Evolutionary conservation across 2,113 vertebrate genomes (phyloP).

Genomic region (Eleginops maclovinus): DNA sequence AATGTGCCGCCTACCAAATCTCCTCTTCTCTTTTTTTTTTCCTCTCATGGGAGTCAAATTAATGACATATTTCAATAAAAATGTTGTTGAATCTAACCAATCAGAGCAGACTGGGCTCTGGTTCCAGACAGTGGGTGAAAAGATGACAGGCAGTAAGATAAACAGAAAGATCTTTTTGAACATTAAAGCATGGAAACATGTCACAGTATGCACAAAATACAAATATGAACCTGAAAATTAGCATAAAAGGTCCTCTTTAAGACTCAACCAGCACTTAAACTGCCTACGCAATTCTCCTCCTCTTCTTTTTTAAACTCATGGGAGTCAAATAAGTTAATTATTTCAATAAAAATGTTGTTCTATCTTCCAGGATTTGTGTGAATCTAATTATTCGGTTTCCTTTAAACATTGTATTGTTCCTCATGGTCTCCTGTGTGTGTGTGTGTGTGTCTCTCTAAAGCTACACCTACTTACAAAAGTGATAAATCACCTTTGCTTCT

Average conservation of each 20-base stretch:
- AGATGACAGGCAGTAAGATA: too few species aligned
- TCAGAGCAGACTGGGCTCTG: too few species aligned
- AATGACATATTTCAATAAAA: slow-evolving; percentile 38
- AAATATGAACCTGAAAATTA: too few species aligned
- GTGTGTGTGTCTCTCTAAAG: not conserved
- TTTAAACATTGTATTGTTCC: slow-evolving; percentile 34
- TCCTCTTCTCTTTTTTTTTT: slow-evolving; percentile 18
- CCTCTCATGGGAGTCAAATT: slow-evolving; percentile 36
- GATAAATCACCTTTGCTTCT: slow-evolving; percentile 17
- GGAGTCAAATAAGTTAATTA: slow-evolving; percentile 47
- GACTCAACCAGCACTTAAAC: not conserved
- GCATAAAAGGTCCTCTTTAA: not conserved
- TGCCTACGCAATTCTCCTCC: not conserved
- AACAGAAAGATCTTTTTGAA: too few species aligned
- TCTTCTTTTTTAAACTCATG: slow-evolving; percentile 16
- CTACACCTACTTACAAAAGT: slow-evolving; percentile 18
- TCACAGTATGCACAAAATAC: too few species aligned
- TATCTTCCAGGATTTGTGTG: slow-evolving; percentile 47
- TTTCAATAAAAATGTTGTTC: slow-evolving; percentile 22
- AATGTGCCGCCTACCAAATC: not conserved
- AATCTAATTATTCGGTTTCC: slow-evolving; percentile 52
- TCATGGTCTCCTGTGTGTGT: not conserved
- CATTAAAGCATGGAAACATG: too few species aligned
- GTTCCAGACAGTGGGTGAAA: too few species aligned
- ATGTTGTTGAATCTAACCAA: slow-evolving; percentile 18